phyloP scores from a whole-genome alignment of 2,888 invertebrate species.

The Ectemnius continuus region DNA sequence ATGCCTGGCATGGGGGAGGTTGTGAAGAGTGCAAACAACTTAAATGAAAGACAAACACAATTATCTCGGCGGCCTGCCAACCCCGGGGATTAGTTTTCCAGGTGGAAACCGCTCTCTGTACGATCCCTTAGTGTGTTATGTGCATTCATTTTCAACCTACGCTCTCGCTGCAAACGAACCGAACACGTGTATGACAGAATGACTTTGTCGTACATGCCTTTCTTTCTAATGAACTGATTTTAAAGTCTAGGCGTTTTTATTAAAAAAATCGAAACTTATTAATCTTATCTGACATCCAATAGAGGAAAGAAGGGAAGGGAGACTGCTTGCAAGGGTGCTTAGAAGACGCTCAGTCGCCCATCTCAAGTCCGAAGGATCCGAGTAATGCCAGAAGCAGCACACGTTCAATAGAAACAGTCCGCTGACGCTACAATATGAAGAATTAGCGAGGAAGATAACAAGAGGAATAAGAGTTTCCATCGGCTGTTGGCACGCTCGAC shows the following conservation, averaged over 20 bases:
- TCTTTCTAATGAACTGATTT: not conserved
- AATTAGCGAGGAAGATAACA: not conserved
- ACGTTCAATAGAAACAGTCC: too few species aligned
- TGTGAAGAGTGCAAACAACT: constrained; percentile 69
- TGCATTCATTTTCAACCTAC: constrained; percentile 38
- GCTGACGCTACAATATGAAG: too few species aligned
- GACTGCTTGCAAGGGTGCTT: constrained; percentile 32
- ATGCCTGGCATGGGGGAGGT: constrained; percentile 45
- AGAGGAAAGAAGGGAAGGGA: not conserved
- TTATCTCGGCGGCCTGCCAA: constrained; percentile 60
- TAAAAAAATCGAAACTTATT: too few species aligned
- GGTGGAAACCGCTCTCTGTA: constrained; percentile 50
- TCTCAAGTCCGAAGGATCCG: not conserved
- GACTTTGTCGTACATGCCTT: not conserved
- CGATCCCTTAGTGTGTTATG: constrained; percentile 12
- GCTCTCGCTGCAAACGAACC: too few species aligned
- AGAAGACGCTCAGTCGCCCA: constrained; percentile 27
- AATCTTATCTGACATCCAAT: not conserved
- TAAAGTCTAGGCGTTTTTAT: too few species aligned
- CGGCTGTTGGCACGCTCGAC: not conserved
- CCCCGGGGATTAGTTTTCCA: constrained; percentile 58
- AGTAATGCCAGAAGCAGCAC: too few species aligned
- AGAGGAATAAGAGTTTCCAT: not conserved
- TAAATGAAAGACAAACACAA: constrained; percentile 74
- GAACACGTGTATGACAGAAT: too few species aligned